Base-by-base conservation (phyloP, 2,113 vertebrate species). In the Sciurus niger region DNA sequence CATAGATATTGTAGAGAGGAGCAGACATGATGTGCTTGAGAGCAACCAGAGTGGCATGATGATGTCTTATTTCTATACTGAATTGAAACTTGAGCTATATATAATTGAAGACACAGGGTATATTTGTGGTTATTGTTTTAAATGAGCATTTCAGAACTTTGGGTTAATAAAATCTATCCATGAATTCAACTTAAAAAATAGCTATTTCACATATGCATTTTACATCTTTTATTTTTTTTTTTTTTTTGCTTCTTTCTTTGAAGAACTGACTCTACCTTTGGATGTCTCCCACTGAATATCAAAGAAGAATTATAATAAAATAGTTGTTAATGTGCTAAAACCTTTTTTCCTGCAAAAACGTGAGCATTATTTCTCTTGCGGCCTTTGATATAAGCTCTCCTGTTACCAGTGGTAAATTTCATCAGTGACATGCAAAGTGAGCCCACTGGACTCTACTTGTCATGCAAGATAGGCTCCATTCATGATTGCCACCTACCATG, bases 211-310 rank as follows among this genome's bases (percentile, higher is more conserved):
- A 34, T 48, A 58, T 32, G 37, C 37, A 60, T 65, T 88, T 83
- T 77, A 85, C 16, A 55, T 68, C 51, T 82, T 76, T 93, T 11
- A 37, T 34, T 48, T 90, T 93, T 30, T 72, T 24, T 85, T 34
- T 48, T 90, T 93, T 30, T 72, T 24, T 85, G 1, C 80, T 94
- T 83, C 37, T 90, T 73, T 63, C 51, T 91, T 85, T 32, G 10
- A 65, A 78, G 70, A 60, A 65, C 70, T 58, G 43, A 83, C 40
- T 83, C 32, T 48, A 65, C 67, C 67, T 86, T 30, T 93, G 76
- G 60, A 48, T 72, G 25, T 87, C 67, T 77, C 63, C 84, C n/a
- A 77, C 16, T 82, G 73, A 40, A 11, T 37, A 58, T 70, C 60
- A 91, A 76, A 77, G 67, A 96, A 14, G 14, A 28, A 72, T 37